These are phyloP conservation scores for Synaphobranchus kaupii DNA, from an alignment of 2,797 vertebrate species.

Conservation along the genomic window DNA sequence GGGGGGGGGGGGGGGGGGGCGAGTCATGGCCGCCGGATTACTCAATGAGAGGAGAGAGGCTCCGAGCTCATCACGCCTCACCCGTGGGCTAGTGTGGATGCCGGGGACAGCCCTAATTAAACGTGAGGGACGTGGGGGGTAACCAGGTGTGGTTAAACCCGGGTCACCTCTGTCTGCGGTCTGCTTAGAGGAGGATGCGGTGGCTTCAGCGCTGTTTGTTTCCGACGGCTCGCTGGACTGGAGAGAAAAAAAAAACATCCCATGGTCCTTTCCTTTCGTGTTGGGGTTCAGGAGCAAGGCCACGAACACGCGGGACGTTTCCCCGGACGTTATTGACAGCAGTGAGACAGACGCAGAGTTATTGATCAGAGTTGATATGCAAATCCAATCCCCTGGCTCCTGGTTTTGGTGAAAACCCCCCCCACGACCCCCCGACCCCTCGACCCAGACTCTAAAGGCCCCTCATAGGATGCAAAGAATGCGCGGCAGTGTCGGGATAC, in stretches of 20 bases:
- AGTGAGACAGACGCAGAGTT: not conserved
- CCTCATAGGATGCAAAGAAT: not conserved
- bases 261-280: not conserved
- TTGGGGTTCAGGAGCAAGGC: not conserved
- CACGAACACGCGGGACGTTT: not conserved
- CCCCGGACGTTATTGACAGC: not conserved
- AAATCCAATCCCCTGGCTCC: not conserved
- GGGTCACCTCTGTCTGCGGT: not conserved
- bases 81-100: not conserved
- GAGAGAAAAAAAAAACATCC: not conserved
- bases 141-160: not conserved
- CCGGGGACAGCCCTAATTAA: slow-evolving; percentile 6
- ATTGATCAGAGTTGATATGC: not conserved
- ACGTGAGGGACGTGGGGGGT: not conserved
- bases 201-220: not conserved
- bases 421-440: not conserved
- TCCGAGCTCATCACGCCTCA: not conserved
- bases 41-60: not conserved
- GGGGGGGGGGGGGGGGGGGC: not conserved
- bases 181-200: no score
- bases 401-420: not conserved
- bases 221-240: not conserved
- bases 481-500: not conserved
- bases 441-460: not conserved
- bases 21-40: not conserved